Percentiles rank a stretch among this genome's conserved stretches.
Conservation (phyloP, 92 coral and sea anemone genomes). For the Muricea muricata region DNA sequence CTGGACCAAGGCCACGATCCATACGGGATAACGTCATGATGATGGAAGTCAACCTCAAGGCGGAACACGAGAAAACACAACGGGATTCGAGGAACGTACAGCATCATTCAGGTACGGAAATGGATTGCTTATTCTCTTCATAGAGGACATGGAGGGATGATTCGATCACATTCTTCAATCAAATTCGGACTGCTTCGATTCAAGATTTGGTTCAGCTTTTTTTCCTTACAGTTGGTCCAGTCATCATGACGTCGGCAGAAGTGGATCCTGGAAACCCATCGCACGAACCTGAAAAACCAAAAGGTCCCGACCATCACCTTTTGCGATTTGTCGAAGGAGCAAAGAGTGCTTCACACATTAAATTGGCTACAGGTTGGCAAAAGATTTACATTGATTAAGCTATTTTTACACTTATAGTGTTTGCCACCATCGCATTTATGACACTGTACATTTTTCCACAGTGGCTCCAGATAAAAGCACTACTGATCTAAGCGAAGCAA, state of each 20-base stretch:
- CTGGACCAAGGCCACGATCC: not conserved
- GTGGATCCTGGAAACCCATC: not conserved
- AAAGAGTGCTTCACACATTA: not conserved
- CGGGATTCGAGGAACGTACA: conserved; percentile 5
- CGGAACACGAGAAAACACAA: conserved; percentile 9
- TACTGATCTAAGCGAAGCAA: not conserved
- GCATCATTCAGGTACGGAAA: conserved; percentile 20
- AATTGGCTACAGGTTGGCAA: not conserved
- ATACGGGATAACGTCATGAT: conserved; percentile 38
- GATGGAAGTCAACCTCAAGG: conserved; percentile 21
- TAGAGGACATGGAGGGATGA: too few relatives aligned
- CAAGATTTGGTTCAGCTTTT: too few relatives aligned
- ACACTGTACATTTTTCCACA: not conserved
- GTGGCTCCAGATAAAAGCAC: conserved; percentile 3
- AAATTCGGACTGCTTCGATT: too few relatives aligned
- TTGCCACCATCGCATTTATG: too few relatives aligned
- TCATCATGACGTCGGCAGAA: not conserved
- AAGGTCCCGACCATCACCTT: not conserved
- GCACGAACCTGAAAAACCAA: not conserved
- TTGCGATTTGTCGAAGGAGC: not conserved
- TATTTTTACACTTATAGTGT: too few relatives aligned
- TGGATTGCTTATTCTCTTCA: not conserved
- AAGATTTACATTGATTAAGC: too few relatives aligned
- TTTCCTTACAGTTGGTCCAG: conserved; percentile 9
- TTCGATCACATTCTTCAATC: too few relatives aligned